A percentile compares a stretch with the other conserved stretches of the same genome.
Conservation (phyloP, 2,797 vertebrate genomes). For the Coccyzus lansbergi region DNA sequence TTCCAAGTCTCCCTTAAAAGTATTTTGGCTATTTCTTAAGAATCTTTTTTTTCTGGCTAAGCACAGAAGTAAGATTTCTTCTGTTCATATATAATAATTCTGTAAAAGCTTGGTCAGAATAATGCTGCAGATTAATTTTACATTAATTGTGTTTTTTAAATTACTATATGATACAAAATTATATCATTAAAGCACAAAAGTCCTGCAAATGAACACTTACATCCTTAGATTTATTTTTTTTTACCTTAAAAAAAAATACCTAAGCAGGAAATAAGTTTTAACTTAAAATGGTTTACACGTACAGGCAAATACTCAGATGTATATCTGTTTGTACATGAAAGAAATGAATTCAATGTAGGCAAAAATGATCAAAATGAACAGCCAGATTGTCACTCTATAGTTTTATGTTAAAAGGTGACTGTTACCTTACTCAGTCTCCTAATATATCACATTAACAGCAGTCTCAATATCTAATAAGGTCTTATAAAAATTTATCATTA, state of each 20-base stretch:
- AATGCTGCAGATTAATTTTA: not conserved
- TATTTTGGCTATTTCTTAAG: not conserved
- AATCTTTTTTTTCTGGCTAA: not conserved
- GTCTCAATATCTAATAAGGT: not conserved
- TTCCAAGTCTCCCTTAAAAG: not conserved
- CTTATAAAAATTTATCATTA: not conserved
- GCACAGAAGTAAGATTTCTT: not conserved
- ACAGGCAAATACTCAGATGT: accelerated
- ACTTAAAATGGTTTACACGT: not conserved
- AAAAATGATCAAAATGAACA: not conserved
- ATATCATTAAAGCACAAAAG: not conserved
- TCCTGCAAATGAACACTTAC: not conserved
- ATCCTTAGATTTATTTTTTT: not conserved
- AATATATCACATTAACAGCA: not conserved
- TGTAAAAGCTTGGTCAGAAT: not conserved
- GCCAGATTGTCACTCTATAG: not conserved
- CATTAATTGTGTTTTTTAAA: not conserved
- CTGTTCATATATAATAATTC: not conserved
- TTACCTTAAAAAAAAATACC: not conserved
- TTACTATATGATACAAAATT: not conserved
- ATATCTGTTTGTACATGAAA: not conserved
- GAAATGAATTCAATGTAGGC: not conserved
- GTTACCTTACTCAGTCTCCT: not conserved
- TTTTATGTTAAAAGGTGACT: not conserved
- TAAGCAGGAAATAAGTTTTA: not conserved